Base-by-base conservation (phyloP, 2,888 invertebrate species). In the Aplocera efformata region DNA sequence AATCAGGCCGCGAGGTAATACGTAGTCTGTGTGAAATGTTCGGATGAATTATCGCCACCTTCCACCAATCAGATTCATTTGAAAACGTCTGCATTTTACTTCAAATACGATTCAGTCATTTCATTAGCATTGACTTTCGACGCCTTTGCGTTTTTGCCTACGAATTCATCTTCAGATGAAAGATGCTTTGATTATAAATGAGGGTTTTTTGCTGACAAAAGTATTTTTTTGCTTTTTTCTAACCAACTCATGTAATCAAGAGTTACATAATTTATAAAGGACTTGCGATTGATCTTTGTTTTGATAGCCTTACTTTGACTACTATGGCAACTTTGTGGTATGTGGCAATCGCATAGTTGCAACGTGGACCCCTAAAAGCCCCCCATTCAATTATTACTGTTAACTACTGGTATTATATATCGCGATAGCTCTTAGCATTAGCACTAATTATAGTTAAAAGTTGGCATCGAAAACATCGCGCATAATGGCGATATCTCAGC, bases 41-140 rank as follows among this genome's bases (percentile, higher is more conserved):
- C 29, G 26, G 32, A n/a, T 29, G 38, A 46, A 42, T 46, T 42
- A 38, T 34, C 46, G 46, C 22, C 38, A 42, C 46, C 46, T 43
- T 33, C 47, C 38, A 46, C 39, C 49, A 45, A 46, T 46, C 49
- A 42, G 39, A 39, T 36, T 39, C 35, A 40, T 46, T 49, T 42
- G 32, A 40, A 25, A 39, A 30, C 39, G 46, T 49, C 45, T 46
- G 46, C 46, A 42, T 46, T 49, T 48, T 49, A 49, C 42, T 42
- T 33, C 36, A 45, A 45, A 41, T 40, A 40, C 36, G 40, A 33
- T 25, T 22, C 32, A 36, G 35, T 32, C 44, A 26, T 45, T 45
- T 45, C 45, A 40, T 45, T 45, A 45, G 40, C 36, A 45, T 37
- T 17, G 13, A 17, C 13, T 17, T 17, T 17, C 29, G 11, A 37